Evolutionary conservation across 2,113 vertebrate genomes (phyloP).

Genomic region (Pandion haliaetus): DNA sequence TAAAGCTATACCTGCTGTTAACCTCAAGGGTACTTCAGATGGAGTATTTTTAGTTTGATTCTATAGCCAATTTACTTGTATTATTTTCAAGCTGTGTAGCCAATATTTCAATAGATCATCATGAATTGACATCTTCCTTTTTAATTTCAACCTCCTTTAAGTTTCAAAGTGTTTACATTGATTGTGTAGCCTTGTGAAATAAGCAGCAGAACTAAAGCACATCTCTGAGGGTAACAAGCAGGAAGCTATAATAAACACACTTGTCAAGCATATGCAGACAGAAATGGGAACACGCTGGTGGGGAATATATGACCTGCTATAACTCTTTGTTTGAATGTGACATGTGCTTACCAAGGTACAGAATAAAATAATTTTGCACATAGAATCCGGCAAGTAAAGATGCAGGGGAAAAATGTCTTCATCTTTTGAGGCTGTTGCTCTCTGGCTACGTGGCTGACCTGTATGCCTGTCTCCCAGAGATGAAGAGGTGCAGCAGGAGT

Average conservation of each 20-base stretch:
- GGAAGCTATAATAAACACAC: neutral
- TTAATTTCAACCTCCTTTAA: slow-evolving; percentile 11
- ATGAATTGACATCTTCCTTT: neutral
- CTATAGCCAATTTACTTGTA: neutral
- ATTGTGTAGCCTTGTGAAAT: neutral
- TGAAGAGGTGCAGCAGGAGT: neutral
- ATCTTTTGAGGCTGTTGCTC: neutral
- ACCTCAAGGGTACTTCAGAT: neutral
- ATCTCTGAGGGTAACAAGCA: neutral
- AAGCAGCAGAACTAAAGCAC: neutral
- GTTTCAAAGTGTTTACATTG: neutral
- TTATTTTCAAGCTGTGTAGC: slow-evolving; percentile 1
- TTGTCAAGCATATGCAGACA: neutral
- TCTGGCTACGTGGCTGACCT: neutral
- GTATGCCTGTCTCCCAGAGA: neutral
- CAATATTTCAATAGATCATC: neutral
- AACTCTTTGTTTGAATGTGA: neutral
- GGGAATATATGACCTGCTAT: neutral
- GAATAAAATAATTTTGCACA: neutral
- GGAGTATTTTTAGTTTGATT: neutral
- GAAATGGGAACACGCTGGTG: neutral
- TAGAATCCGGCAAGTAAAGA: neutral
- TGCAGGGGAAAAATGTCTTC: neutral
- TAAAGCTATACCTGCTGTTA: neutral
- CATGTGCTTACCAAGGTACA: neutral